A percentile compares a stretch with the other conserved stretches of the same genome.
phyloP scores from a whole-genome alignment of 2,888 invertebrate species.

The Malachius bipustulatus region DNA sequence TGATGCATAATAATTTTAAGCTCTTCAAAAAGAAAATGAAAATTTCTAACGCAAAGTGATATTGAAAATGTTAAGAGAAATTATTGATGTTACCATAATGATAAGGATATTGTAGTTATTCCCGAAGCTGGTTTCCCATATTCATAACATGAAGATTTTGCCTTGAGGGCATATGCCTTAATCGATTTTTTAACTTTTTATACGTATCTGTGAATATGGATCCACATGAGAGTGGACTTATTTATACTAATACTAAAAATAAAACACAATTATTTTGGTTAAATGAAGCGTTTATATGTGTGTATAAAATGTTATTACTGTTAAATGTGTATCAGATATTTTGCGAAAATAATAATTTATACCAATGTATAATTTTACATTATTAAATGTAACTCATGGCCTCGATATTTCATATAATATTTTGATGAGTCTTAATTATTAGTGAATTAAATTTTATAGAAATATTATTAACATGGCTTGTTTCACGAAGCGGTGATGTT shows the following conservation, averaged over 20 bases:
- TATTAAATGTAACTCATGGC: conserved; percentile 20
- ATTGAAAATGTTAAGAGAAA: conserved; percentile 21
- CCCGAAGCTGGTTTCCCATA: conserved; percentile 23
- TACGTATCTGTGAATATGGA: conserved; percentile 26
- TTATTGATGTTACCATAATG: conserved; percentile 24
- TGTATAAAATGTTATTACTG: conserved; percentile 31
- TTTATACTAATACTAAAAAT: conserved; percentile 20
- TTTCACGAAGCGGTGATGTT: no score
- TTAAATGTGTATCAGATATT: conserved; percentile 24
- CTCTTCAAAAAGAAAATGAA: conserved; percentile 7
- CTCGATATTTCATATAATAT: conserved; percentile 19
- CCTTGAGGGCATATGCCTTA: conserved; percentile 34
- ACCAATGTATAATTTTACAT: conserved; percentile 23
- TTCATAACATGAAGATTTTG: conserved; percentile 25
- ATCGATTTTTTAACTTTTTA: conserved; percentile 31
- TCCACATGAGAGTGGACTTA: conserved; percentile 21
- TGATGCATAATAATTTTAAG: no score
- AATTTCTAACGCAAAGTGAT: conserved; percentile 14
- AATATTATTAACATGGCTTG: not conserved
- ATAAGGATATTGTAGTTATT: conserved; percentile 18
- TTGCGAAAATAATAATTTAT: conserved; percentile 21
- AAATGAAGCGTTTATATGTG: conserved; percentile 25
- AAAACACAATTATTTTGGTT: conserved; percentile 23
- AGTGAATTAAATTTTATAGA: not conserved
- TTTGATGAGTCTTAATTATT: no score